Evolutionary conservation across 2,888 invertebrate species (phyloP).

Genomic region (Drosophila siamana): DNA sequence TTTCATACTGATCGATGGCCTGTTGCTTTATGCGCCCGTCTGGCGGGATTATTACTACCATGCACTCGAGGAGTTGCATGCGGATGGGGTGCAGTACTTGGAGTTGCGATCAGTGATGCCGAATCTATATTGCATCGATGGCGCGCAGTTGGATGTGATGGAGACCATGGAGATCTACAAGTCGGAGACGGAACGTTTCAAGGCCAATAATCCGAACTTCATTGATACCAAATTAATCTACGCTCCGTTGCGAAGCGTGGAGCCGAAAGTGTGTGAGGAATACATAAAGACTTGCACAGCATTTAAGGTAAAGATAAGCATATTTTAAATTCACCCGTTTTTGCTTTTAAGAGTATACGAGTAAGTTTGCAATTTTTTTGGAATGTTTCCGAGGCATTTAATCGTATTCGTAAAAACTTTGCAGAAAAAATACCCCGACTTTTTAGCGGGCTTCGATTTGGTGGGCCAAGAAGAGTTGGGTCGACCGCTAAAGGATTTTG

Average conservation of each 20-base stretch:
- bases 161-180: slow-evolving; percentile 88
- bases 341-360: too few species aligned
- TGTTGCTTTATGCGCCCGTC: slow-evolving; percentile 88
- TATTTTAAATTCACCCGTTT: too few species aligned
- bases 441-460: slow-evolving; percentile 92
- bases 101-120: slow-evolving; percentile 89
- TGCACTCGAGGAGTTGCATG: slow-evolving; percentile 87
- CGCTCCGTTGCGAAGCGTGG: slow-evolving; percentile 87
- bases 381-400: too few species aligned
- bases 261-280: slow-evolving; percentile 83
- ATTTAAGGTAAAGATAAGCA: too few species aligned
- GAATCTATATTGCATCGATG: slow-evolving; percentile 88
- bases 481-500: slow-evolving; percentile 88
- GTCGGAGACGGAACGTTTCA: slow-evolving; percentile 87
- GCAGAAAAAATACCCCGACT: slow-evolving; percentile 87
- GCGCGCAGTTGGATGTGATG: slow-evolving; percentile 86
- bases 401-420: too few species aligned
- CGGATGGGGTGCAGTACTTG: slow-evolving; percentile 89
- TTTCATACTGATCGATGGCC: slow-evolving; percentile 86
- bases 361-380: too few species aligned
- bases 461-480: slow-evolving; percentile 93
- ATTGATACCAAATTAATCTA: slow-evolving; percentile 90
- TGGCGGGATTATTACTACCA: slow-evolving; percentile 89
- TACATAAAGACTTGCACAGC: slow-evolving; percentile 85
- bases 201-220: slow-evolving; percentile 88